phyloP scores from a whole-genome alignment of 2,797 vertebrate species.

The Cygnus olor region DNA sequence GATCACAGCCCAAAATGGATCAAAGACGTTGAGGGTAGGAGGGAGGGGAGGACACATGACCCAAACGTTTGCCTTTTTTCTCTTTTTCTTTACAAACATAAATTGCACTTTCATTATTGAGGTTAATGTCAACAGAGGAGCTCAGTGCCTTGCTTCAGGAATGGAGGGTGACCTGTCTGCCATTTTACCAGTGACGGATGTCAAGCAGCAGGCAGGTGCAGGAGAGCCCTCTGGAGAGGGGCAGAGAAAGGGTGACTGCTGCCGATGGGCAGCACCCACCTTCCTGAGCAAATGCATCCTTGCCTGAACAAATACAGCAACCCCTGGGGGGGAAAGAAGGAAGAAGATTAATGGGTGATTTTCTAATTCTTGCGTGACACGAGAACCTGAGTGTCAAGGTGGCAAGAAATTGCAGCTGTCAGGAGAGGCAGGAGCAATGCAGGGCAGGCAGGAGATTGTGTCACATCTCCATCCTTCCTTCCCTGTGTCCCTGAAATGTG shows the following conservation, averaged over 20 bases:
- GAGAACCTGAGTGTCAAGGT: background rate
- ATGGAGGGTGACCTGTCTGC: background rate
- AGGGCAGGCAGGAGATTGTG: background rate
- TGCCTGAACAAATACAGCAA: background rate
- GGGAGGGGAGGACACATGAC: background rate
- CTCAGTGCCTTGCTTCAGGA: background rate
- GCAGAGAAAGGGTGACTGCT: background rate
- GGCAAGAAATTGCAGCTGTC: background rate
- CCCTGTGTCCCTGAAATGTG: background rate
- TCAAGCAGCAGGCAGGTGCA: background rate
- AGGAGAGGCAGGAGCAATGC: background rate
- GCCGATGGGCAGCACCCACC: background rate
- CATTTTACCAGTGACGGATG: background rate
- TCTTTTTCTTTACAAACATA: constrained; percentile 29
- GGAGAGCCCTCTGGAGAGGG: background rate
- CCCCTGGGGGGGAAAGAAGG: background rate
- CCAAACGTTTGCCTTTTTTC: background rate
- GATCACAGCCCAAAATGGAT: constrained; percentile 47
- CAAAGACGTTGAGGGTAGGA: constrained; percentile 37
- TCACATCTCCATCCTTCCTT: background rate
- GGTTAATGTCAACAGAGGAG: background rate
- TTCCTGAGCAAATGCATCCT: background rate
- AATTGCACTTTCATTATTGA: constrained; percentile 1
- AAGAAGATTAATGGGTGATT: constrained; percentile 28
- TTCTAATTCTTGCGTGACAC: background rate